These are phyloP conservation scores for Perca flavescens DNA, from an alignment of 2,113 vertebrate species.

Conservation along the genomic window DNA sequence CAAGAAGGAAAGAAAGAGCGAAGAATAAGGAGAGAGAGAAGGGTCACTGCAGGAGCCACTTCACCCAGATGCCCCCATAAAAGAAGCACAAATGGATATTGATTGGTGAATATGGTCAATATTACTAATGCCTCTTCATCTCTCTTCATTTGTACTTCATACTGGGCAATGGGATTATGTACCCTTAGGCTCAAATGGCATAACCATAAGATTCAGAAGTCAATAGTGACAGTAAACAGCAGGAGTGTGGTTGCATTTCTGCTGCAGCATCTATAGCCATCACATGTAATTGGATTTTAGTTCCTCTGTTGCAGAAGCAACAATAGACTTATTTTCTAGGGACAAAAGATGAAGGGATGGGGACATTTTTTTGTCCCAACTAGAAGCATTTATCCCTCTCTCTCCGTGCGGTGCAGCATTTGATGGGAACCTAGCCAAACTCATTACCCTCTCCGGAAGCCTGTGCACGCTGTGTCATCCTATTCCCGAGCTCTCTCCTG, in stretches of 20 bases:
- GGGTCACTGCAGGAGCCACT: constrained; percentile 47
- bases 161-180: constrained; percentile 33
- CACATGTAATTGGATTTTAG: constrained; percentile 40
- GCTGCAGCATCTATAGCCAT: constrained; percentile 25
- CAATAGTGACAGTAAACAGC: constrained; percentile 45
- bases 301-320: constrained; percentile 17
- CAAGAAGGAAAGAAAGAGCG: constrained; percentile 2
- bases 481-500: constrained; percentile 45
- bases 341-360: constrained; percentile 4
- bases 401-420: constrained; percentile 22
- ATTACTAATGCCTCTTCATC: constrained; percentile 66
- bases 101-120: constrained; percentile 61
- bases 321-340: not conserved
- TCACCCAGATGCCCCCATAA: constrained; percentile 37
- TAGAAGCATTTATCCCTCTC: constrained; percentile 17
- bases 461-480: constrained; percentile 52
- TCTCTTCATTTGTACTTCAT: constrained; percentile 46
- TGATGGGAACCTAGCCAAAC: constrained; percentile 65
- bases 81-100: constrained; percentile 62
- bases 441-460: constrained; percentile 70
- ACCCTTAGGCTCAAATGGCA: constrained; percentile 38
- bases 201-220: constrained; percentile 52
- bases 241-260: constrained; percentile 19
- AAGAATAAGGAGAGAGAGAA: constrained; percentile 23
- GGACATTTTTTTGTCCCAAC: constrained; percentile 9